Evolutionary conservation across 1,140 invertebrate genomes (phyloP), one percentile per base, ranked within the genome.

Genomic region (Meloidogyne hapla): DNA sequence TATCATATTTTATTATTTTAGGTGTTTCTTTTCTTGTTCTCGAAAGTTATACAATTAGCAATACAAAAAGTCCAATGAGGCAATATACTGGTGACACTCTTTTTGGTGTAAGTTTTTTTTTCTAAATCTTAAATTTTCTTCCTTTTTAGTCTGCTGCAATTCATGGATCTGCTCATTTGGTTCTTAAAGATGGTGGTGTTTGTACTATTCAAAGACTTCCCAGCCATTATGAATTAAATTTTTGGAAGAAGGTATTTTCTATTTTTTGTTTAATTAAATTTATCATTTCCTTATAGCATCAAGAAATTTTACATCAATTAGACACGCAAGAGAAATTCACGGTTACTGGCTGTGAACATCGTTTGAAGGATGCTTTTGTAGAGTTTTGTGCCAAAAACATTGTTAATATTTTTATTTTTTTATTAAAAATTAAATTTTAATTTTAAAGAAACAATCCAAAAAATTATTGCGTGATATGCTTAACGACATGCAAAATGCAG

Each of bases 361-460:
- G 71, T 15, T 38, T 73, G 28, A 73, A 73, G 9, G 71, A 73
- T n/a, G 71, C 71, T 13, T 73, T 73, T 33, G 28, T 73, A 9
- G 71, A 73, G 33, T 73, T 73, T 63, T 73, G 71, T 63, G 71
- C 25, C 5, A 73, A 73, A 25, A 23, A 73, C n/a, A 73, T 73
- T 12, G 71, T 73, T 40, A 4, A 1, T 13, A 15, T 6, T 1
- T 21, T 21, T 6, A 5, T 18, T 67, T 65, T 1, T 65, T 21
- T n/a, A 28, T 3, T 4, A 15, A 0, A 15, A 28, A 21, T 42
- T n/a, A 42, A n/a, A 9, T 38, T 61, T 18, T 62, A n/a, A 23
- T 21, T n/a, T 28, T 73, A 63, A 13, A 73, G 71, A 73, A 73
- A 64, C 3, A 73, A 23, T 25, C 71, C 23, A 73, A 73, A 23